Evolutionary conservation across 92 coral and sea anemone genomes (phyloP).

Genomic region (Parazoanthus swiftii): DNA sequence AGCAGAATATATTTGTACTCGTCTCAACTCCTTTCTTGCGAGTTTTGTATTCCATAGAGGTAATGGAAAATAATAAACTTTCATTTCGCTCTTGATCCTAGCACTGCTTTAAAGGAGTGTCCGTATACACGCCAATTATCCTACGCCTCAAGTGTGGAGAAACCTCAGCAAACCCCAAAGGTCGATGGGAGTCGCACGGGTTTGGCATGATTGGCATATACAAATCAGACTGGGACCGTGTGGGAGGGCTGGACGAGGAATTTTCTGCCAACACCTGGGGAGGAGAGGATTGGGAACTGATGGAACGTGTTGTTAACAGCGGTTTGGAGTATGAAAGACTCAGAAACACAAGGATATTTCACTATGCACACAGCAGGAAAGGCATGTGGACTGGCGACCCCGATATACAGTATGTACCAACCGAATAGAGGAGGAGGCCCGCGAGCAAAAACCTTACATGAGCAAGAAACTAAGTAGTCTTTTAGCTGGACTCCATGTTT

Average conservation of each 20-base stretch:
- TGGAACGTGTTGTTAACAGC: conserved; percentile 61
- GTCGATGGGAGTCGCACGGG: conserved; percentile 85
- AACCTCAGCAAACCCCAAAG: conserved; percentile 54
- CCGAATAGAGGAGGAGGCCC: background rate
- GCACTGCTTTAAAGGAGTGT: conserved; percentile 85
- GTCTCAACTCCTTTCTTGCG: background rate
- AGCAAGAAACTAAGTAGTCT: background rate
- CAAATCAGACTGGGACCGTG: conserved; percentile 88
- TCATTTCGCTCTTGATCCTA: conserved; percentile 18
- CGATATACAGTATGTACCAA: background rate
- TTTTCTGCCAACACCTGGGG: conserved; percentile 72
- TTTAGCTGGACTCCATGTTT: background rate
- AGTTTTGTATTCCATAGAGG: background rate
- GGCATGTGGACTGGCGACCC: conserved; percentile 79
- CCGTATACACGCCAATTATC: conserved; percentile 83
- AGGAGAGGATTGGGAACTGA: conserved; percentile 91
- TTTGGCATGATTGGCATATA: conserved; percentile 82
- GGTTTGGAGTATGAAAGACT: conserved; percentile 86
- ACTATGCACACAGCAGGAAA: conserved; percentile 68
- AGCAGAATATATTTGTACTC: background rate
- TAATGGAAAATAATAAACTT: background rate
- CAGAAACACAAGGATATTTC: conserved; percentile 63
- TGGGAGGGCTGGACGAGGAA: conserved; percentile 75
- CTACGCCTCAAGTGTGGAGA: conserved; percentile 67
- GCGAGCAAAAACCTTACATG: too few relatives aligned